Percentiles rank a stretch among this genome's conserved stretches.
Evolutionary conservation across 1,140 invertebrate species (phyloP).

Genomic region (Polypedilum pembai): DNA sequence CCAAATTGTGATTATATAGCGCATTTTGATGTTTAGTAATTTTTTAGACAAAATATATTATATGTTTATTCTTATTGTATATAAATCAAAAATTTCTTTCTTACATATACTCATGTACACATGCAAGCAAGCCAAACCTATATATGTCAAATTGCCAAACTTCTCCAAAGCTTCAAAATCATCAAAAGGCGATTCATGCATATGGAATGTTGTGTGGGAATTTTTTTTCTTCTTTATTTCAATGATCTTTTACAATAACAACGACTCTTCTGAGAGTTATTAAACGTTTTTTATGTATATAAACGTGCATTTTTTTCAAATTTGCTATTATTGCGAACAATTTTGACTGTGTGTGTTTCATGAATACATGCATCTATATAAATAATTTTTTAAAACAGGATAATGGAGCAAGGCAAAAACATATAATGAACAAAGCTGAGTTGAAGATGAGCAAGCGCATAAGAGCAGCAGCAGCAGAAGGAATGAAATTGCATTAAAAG

Average conservation of each 20-base stretch:
- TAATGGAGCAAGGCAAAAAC: background rate
- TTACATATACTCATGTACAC: background rate
- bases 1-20: too few species aligned
- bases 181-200: background rate
- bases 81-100: background rate
- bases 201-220: background rate
- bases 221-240: background rate
- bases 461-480: background rate
- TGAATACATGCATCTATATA: background rate
- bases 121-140: background rate
- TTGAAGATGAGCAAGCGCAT: background rate
- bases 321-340: background rate
- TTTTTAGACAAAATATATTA: too few species aligned
- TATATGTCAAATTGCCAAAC: background rate
- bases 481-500: background rate
- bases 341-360: background rate
- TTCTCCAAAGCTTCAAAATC: background rate
- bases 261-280: background rate
- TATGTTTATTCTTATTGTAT: too few species aligned
- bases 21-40: too few species aligned
- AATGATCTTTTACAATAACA: background rate
- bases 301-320: background rate
- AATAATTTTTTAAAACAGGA: background rate
- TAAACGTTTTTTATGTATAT: background rate
- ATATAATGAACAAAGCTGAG: background rate